Evolutionary conservation across 2,113 vertebrate genomes (phyloP), one percentile per base, ranked within the genome.

Genomic region (Zosterops hypoxanthus): DNA sequence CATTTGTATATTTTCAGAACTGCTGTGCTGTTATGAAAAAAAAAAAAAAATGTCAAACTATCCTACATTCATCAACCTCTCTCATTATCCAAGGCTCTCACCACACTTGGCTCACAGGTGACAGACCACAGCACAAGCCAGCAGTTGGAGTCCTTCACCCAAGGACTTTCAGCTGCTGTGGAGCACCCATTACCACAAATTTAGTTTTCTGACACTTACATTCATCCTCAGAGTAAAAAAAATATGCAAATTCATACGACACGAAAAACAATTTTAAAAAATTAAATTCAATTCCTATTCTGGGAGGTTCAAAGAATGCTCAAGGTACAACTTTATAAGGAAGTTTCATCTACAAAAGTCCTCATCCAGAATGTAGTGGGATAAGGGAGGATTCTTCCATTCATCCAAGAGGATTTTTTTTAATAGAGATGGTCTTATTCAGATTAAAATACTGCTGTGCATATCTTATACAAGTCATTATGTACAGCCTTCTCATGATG

Each of bases 91-190:
- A n/a, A 44, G 41, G 52, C 79, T 86, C 25, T 91, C 33, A 57
- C 44, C 41, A 71, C 49, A 49, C 60, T 92, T 78, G 64, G 39
- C 92, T 96, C 83, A 60, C 94, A 97, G 94, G 77, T 94, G 89
- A 77, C 69, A 91, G 49, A 60, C 64, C 56, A 68, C 24, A 88
- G 39, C 59, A 70, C n/a, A 80, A 95, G 60, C 85, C 64, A 84
- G 79, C 88, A 88, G 60, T 63, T 80, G 52, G 26, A 89, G 78
- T 81, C 93, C 87, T 95, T 96, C 80, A 88, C 44, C 90, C 85
- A 92, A 94, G 93, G 90, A 88, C 82, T 93, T 94, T 66, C 96
- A 96, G 93, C 93, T 96, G 92, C 60, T 93, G 29, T 95, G 60
- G 65, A 96, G 94, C 16, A 93, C 53, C 53, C 33, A 86, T 94